These are phyloP conservation scores for Solenopsis fugax DNA, from an alignment of 1,140 invertebrate genomes.

Conservation along the genomic window DNA sequence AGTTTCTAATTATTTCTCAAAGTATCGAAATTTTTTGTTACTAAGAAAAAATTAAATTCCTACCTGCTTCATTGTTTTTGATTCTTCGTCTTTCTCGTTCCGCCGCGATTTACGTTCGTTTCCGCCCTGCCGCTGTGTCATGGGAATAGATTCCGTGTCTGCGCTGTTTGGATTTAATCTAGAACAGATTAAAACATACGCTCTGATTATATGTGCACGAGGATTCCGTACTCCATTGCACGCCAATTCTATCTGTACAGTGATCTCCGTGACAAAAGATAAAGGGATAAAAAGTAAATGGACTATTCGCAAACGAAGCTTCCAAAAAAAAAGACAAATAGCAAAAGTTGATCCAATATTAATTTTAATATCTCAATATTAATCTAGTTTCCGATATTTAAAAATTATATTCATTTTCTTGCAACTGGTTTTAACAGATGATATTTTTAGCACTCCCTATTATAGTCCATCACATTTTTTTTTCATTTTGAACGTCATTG, in stretches of 20 bases:
- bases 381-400: neutral
- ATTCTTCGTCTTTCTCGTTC: conserved; percentile 82
- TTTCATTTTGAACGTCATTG: neutral
- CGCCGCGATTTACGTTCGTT: conserved; percentile 74
- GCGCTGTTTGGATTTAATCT: conserved; percentile 78
- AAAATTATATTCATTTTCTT: neutral
- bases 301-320: neutral
- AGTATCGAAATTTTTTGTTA: neutral
- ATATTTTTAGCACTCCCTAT: neutral
- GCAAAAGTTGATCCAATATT: neutral
- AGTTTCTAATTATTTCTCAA: neutral
- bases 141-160: conserved; percentile 81
- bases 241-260: neutral
- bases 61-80: conserved; percentile 84
- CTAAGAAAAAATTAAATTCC: neutral
- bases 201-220: neutral
- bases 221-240: neutral
- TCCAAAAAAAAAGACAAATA: conserved; percentile 6
- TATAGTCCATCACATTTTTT: neutral
- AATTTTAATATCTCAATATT: neutral
- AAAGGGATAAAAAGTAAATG: neutral
- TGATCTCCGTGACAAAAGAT: neutral
- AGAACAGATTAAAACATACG: conserved; percentile 59
- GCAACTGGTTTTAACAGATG: neutral
- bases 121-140: conserved; percentile 77